Percentiles rank a stretch among this genome's conserved stretches.
Conservation (phyloP, 1,140 invertebrate species). For the Nasonia vitripennis region DNA sequence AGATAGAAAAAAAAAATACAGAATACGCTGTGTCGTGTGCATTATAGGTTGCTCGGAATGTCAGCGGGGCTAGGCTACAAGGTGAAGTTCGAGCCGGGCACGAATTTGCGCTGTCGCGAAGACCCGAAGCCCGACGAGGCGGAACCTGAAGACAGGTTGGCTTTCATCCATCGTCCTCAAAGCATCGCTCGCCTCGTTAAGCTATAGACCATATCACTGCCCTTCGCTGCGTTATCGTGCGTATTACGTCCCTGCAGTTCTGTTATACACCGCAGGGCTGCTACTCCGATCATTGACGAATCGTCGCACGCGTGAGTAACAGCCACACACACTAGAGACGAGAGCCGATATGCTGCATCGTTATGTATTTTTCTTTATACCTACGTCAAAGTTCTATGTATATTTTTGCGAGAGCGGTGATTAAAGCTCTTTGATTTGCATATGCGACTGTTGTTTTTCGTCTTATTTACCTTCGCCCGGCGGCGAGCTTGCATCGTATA, state of each 20-base stretch:
- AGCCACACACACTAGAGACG: too few species aligned
- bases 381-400: too few species aligned
- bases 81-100: conserved; percentile 72
- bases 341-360: too few species aligned
- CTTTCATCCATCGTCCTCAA: conserved; percentile 39
- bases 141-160: conserved; percentile 69
- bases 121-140: conserved; percentile 63
- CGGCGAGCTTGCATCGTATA: background rate
- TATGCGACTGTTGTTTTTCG: background rate
- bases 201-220: background rate
- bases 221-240: background rate
- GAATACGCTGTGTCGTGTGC: conserved; percentile 60
- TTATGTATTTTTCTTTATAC: background rate
- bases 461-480: background rate
- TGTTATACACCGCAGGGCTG: background rate
- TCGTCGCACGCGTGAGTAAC: conserved; percentile 5
- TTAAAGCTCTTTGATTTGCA: background rate
- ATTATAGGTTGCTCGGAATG: conserved; percentile 74
- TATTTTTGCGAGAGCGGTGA: background rate
- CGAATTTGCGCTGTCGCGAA: conserved; percentile 73
- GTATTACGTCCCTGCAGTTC: background rate
- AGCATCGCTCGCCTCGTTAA: too few species aligned
- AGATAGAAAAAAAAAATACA: background rate
- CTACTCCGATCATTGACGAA: too few species aligned
- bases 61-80: conserved; percentile 71